Evolutionary conservation across 2,888 invertebrate species (phyloP).

Genomic region (Campoplex nolae): DNA sequence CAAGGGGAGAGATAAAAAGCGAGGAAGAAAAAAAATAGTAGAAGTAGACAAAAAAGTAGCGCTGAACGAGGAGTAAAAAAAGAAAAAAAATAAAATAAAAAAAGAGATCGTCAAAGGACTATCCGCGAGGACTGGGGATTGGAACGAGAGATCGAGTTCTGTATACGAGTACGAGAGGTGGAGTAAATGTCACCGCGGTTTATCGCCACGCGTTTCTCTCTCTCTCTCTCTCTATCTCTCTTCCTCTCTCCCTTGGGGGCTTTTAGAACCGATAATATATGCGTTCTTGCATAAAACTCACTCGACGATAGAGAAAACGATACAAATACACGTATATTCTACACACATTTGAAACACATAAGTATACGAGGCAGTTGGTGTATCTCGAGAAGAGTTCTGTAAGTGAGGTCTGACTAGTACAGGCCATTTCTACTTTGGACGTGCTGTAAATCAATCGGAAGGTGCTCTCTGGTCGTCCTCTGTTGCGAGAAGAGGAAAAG

Average conservation of each 20-base stretch:
- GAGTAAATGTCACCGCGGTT: slow-evolving; percentile 76
- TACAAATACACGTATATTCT: slow-evolving; percentile 22
- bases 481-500: slow-evolving; percentile 49
- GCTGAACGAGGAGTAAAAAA: slow-evolving; percentile 18
- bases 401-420: slow-evolving; percentile 47
- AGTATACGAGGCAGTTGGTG: neutral
- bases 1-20: slow-evolving; percentile 30
- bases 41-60: slow-evolving; percentile 32
- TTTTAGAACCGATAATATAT: slow-evolving; percentile 71
- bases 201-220: slow-evolving; percentile 70
- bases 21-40: slow-evolving; percentile 8
- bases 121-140: slow-evolving; percentile 50
- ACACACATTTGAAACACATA: neutral
- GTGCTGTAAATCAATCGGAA: slow-evolving; percentile 56
- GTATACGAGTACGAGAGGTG: slow-evolving; percentile 53
- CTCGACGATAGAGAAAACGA: slow-evolving; percentile 62
- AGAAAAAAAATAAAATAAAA: slow-evolving; percentile 8
- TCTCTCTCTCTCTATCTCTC: slow-evolving; percentile 20
- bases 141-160: slow-evolving; percentile 65
- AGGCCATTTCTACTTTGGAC: slow-evolving; percentile 48
- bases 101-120: slow-evolving; percentile 51
- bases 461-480: slow-evolving; percentile 26
- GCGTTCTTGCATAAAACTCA: slow-evolving; percentile 73
- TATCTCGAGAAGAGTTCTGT: slow-evolving; percentile 25
- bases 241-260: slow-evolving; percentile 24